Evolutionary conservation across 2,888 invertebrate genomes (phyloP).

Genomic region (Leptopterna dolabrata): DNA sequence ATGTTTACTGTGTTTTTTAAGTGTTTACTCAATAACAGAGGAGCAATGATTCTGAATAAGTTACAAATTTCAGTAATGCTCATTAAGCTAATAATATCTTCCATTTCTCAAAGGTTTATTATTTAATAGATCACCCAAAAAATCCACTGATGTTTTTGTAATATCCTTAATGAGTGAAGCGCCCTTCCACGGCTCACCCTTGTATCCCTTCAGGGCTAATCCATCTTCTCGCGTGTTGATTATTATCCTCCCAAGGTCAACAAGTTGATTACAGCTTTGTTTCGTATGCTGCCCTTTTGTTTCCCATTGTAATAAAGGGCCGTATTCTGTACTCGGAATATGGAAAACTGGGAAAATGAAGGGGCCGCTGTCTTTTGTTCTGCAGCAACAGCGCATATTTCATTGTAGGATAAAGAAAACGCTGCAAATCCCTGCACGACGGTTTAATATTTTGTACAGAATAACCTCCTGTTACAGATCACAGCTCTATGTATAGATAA

Average conservation of each 20-base stretch:
- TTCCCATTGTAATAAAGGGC: neutral
- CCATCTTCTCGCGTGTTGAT: conserved; percentile 21
- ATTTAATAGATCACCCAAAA: neutral
- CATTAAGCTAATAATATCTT: neutral
- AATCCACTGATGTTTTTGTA: neutral
- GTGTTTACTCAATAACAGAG: no score
- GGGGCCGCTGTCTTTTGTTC: neutral
- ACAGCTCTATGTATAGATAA: no score
- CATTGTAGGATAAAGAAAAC: neutral
- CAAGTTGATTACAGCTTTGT: neutral
- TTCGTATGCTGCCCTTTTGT: neutral
- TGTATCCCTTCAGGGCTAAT: neutral
- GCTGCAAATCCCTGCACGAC: no score
- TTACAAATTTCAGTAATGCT: no score
- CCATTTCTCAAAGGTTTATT: neutral
- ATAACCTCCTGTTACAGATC: no score
- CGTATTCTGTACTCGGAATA: neutral
- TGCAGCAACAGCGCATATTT: neutral
- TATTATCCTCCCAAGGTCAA: conserved; percentile 2
- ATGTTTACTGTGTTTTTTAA: no score
- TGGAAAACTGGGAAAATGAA: neutral
- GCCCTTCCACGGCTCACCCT: neutral
- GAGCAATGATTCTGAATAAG: no score
- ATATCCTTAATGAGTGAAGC: neutral
- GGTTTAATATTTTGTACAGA: no score